Evolutionary conservation across 2,797 vertebrate species (phyloP), one percentile per base, ranked within the genome.

Genomic region (Aselliscus stoliczkanus): DNA sequence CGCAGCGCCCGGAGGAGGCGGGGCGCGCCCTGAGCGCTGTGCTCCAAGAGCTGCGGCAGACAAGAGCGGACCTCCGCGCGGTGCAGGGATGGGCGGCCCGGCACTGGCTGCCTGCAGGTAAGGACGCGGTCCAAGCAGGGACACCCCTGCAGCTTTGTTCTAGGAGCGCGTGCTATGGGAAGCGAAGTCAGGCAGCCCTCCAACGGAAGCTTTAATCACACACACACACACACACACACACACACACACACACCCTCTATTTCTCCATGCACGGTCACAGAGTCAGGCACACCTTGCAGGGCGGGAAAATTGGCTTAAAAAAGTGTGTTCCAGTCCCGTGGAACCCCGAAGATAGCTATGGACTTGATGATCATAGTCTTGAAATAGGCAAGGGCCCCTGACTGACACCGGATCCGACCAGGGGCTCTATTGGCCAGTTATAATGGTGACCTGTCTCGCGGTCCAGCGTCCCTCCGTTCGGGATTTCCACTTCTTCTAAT

Each of bases 21-120:
- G 97, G 94, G 62, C 88, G 94, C 50, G 25, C 90, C 15, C 89
- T 99, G 91, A 92, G 34, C 44, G 96, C 97, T 0, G 75, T 98
- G 92, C 97, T 98, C 82, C 94, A 97, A 47, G 98, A 99, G 56
- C 98, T 99, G 67, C 98, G 98, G 96, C 95, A 97, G 96, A 97
- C 98, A 0, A 98, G 93, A 31, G 97, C 83, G 0, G 98, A 99
- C 47, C 98, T 99, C 87, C 97, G 98, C 72, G 97, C 88, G 0
- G 93, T 98, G 0, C 97, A 98, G 76, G 98, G 95, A 58, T 99
- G 98, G 98, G 98, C 96, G 0, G 97, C 97, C 13, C 96, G 97
- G 83, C 98, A 93, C 65, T 75, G 98, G 88, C 97, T 99, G 96
- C 99, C 99, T 0, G 98, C 99, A 99, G 99, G 99, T 99, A 97